Evolutionary conservation across 2,888 invertebrate species (phyloP), one percentile per base, ranked within the genome.

Genomic region (Flexamia atlantica): DNA sequence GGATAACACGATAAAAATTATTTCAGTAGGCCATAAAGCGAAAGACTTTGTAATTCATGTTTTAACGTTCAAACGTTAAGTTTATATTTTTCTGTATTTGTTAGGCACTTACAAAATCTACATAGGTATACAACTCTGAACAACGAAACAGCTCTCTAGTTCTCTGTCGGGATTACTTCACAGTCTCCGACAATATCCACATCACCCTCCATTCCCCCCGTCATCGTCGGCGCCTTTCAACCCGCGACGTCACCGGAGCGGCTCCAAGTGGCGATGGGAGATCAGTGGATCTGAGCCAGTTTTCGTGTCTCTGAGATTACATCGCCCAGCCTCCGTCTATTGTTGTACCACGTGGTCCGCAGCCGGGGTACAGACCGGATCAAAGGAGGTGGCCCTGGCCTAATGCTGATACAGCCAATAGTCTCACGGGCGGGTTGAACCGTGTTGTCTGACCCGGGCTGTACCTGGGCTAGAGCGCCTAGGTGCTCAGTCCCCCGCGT

Each of bases 271-370:
- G 23, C 20, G 53, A 53, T 46, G 12, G 17, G 46, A 46, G 12
- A 46, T 53, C 23, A 53, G 53, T 53, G 2, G 10, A n/a, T 64
- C 64, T 28, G 64, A 64, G 64, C 3, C 28, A n/a, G 17, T 60
- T 60, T 14, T 64, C 64, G 64, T 64, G 64, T 12, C 64, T 28
- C 5, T 64, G 30, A 30, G 64, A 28, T 64, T 64, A 64, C 23
- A 53, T 53, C 53, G 2, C 64, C 23, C 64, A 28, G 64, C 64
- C 64, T 64, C 64, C 12, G 64, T 64, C 64, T 64, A 64, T 64
- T 64, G 64, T 64, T 64, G 64, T 10, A 64, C 64, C 64, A 64
- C 64, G 64, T 64, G 64, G 64, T 64, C 28, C 30, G 9, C 5
- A 23, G 53, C 23, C 20, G n/a, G n/a, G n/a, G n/a, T n/a, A n/a